phyloP scores from a whole-genome alignment of 2,113 vertebrate species.

The Rhinopomastus cyanomelas region DNA sequence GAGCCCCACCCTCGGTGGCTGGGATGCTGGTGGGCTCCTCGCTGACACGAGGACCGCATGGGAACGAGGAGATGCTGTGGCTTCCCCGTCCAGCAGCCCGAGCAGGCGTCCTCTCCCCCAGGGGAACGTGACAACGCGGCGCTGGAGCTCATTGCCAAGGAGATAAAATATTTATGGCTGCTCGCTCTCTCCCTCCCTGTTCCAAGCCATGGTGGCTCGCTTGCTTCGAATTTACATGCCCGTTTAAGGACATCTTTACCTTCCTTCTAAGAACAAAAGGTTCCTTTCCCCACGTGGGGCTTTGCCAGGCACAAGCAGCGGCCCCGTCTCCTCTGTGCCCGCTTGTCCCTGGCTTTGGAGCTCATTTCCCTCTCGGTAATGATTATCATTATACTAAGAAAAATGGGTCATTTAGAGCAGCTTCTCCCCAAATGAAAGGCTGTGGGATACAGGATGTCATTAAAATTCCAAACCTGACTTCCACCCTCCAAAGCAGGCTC shows the following conservation, averaged over 20 bases:
- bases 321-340: background rate
- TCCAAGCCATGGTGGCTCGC: background rate
- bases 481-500: conserved; percentile 55
- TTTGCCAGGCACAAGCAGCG: conserved; percentile 13
- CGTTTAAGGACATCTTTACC: conserved; percentile 38
- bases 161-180: conserved; percentile 54
- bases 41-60: fast-evolving
- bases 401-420: conserved; percentile 67
- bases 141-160: conserved; percentile 14
- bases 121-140: conserved; percentile 1
- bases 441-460: conserved; percentile 66
- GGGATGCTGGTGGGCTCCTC: background rate
- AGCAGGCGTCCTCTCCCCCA: background rate
- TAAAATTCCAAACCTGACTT: conserved; percentile 67
- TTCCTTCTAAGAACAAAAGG: conserved; percentile 12
- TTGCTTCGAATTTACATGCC: conserved; percentile 41
- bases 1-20: fast-evolving
- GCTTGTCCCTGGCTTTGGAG: background rate
- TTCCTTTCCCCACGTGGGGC: background rate
- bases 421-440: conserved; percentile 63
- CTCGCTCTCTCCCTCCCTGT: background rate
- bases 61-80: background rate
- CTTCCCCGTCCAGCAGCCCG: fast-evolving
- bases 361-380: conserved; percentile 53
- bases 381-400: conserved; percentile 64